A percentile compares a stretch with the other conserved stretches of the same genome.
phyloP scores from a whole-genome alignment of 2,888 invertebrate genomes.

The Clepsis dumicolana region DNA sequence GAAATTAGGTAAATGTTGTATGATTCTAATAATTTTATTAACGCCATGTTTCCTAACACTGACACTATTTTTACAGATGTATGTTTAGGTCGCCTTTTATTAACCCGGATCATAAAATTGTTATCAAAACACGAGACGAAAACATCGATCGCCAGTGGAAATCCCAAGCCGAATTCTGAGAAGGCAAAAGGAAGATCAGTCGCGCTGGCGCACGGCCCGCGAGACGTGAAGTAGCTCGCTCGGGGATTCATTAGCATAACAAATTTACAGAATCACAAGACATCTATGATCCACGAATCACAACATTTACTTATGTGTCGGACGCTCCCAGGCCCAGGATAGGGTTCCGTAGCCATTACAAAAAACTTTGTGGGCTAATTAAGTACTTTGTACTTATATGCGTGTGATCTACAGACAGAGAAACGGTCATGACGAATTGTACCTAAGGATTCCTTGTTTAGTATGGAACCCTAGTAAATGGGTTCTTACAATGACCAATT shows the following conservation, averaged over 20 bases:
- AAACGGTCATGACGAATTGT: no score
- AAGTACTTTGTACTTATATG: no score
- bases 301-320: no score
- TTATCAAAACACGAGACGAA: not conserved
- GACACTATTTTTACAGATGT: not conserved
- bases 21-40: no score
- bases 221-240: constrained; percentile 17
- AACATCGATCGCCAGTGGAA: constrained; percentile 28
- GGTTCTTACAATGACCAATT: no score
- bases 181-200: constrained; percentile 29
- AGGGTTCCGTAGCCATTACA: no score
- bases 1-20: no score
- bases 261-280: constrained; percentile 14
- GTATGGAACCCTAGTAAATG: no score
- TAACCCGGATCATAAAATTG: constrained; percentile 10
- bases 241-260: constrained; percentile 32
- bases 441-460: no score
- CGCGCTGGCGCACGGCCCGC: constrained; percentile 11
- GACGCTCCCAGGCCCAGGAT: no score
- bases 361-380: no score
- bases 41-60: not conserved
- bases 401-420: no score
- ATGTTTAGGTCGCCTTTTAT: not conserved
- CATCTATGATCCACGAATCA: constrained; percentile 16
- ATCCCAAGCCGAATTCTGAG: constrained; percentile 25